Evolutionary conservation across 1,140 invertebrate species (phyloP).

Genomic region (Sarcophaga bullata): DNA sequence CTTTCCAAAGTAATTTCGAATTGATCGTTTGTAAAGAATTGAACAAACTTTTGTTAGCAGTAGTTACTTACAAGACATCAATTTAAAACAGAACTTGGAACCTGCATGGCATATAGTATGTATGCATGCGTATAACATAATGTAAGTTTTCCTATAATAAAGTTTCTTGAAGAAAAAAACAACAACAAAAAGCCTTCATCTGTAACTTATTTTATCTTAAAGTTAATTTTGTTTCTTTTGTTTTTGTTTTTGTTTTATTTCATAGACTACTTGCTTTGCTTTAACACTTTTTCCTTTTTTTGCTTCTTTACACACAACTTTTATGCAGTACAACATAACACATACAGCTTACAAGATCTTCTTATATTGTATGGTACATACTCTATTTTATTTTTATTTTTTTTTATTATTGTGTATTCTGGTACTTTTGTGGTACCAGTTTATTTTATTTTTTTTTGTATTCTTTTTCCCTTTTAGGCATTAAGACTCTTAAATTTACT

Average conservation of each 20-base stretch:
- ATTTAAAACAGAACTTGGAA: too few relatives aligned
- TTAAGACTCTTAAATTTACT: not conserved
- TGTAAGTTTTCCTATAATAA: too few relatives aligned
- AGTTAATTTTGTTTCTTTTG: not conserved
- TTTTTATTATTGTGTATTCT: too few relatives aligned
- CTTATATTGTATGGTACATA: too few relatives aligned
- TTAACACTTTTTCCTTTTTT: not conserved
- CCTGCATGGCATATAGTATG: too few relatives aligned
- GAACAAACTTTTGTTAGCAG: too few relatives aligned
- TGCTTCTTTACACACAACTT: not conserved
- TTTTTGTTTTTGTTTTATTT: not conserved
- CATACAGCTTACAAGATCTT: conserved; percentile 9
- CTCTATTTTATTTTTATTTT: too few relatives aligned
- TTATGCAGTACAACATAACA: not conserved
- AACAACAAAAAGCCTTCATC: not conserved
- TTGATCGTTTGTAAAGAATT: too few relatives aligned
- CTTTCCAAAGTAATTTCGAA: too few relatives aligned
- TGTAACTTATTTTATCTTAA: not conserved
- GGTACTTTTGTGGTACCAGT: not conserved
- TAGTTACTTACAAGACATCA: too few relatives aligned
- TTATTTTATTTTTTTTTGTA: not conserved
- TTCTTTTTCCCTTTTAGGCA: not conserved
- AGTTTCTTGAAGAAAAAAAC: not conserved
- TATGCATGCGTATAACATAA: too few relatives aligned
- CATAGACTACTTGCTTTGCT: not conserved